Evolutionary conservation across 2,113 vertebrate species (phyloP), one percentile per base, ranked within the genome.

Genomic region (Hippopotamus amphibius): DNA sequence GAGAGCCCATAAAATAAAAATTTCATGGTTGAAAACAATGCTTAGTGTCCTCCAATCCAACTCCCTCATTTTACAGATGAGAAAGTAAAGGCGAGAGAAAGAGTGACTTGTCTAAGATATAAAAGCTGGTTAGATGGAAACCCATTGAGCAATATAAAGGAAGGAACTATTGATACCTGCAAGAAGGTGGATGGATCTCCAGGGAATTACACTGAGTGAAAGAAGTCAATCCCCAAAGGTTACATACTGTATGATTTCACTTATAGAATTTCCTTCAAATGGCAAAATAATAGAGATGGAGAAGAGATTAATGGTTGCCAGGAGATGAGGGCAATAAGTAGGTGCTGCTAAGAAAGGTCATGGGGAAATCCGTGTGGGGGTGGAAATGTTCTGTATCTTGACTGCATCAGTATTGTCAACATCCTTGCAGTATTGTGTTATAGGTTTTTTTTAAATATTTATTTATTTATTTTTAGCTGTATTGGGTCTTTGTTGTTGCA

Each of bases 191-290:
- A 13, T 61, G 3, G 6, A 26, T 71, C 68, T 53, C 37, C 15
- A 86, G n/a, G 53, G 74, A 50, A 68, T 76, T 95, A 21, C 37
- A 13, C 15, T 66, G n/a, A 97, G 13, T 41, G 7, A 85, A 90
- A 93, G 66, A 95, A 88, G 71, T 7, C 57, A 65, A 10, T 59
- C 33, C 41, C 28, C 21, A 88, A 93, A 65, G 6, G 9, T 53
- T 93, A 37, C 21, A 26, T 55, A 83, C 6, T 28, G 2, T n/a
- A 17, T 83, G 2, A 71, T 83, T 92, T 86, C 43, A 87, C 28
- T 66, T 79, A 77, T 16, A 76, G 7, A 16, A 17, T 53, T 79
- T 88, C 83, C 53, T 79, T 89, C 30, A 97, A 92, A 92, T 90
- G 26, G 48, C 22, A 95, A 68, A 50, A 43, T 28, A 61, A 53